phyloP scores from a whole-genome alignment of 1,140 invertebrate species.

The Condylostylus longicornis region DNA sequence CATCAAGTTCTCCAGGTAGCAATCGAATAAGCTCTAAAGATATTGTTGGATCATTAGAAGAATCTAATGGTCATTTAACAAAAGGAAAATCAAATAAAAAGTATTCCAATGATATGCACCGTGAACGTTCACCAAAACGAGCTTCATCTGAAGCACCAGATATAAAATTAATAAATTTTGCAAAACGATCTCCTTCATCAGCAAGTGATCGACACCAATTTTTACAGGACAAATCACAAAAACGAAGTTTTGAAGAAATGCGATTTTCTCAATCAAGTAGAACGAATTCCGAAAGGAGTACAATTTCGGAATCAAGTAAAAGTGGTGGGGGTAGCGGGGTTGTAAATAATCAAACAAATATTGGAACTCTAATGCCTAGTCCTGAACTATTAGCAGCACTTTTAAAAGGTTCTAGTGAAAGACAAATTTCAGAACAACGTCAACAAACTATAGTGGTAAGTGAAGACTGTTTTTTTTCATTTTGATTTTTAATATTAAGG shows the following conservation, averaged over 20 bases:
- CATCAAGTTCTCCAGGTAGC: constrained; percentile 4
- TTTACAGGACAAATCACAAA: constrained; percentile 17
- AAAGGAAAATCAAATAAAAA: too few species aligned
- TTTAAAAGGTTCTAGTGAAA: constrained; percentile 57
- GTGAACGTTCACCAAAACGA: constrained; percentile 17
- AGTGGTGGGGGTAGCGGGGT: constrained; percentile 3
- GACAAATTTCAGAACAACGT: constrained; percentile 39
- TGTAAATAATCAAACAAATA: too few species aligned
- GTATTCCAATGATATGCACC: background rate
- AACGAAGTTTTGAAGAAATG: constrained; percentile 17
- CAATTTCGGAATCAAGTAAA: background rate
- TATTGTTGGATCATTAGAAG: too few species aligned
- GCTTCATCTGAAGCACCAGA: constrained; percentile 23
- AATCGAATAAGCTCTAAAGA: too few species aligned
- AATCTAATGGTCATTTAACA: too few species aligned
- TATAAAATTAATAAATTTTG: constrained; percentile 20
- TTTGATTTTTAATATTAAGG: too few species aligned
- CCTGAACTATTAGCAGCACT: constrained; percentile 56
- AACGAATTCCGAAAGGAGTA: constrained; percentile 5
- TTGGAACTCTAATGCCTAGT: constrained; percentile 39
- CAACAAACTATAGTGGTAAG: constrained; percentile 28
- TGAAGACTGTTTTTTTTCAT: too few species aligned
- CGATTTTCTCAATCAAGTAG: background rate
- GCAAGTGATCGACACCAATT: constrained; percentile 11
- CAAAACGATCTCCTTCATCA: constrained; percentile 19